Percentiles rank a stretch among this genome's conserved stretches.
These are phyloP conservation scores for Rhinatrema bivittatum DNA, from an alignment of 2,797 vertebrate species.

Conservation along the genomic window DNA sequence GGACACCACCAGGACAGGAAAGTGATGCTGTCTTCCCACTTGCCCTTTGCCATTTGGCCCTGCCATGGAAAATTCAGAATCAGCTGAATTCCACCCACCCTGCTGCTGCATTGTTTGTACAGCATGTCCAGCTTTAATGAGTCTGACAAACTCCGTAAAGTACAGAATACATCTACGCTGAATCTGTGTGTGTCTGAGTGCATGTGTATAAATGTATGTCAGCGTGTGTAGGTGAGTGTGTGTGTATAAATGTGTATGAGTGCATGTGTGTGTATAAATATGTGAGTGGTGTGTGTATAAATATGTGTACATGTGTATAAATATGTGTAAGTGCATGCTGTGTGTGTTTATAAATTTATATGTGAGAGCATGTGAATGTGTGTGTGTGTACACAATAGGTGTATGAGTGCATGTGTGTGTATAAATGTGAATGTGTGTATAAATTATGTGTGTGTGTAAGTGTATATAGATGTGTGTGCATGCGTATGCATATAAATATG, in stretches of 20 bases:
- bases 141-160: no score
- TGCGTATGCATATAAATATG: no score
- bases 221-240: background rate
- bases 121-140: no score
- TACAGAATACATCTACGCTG: no score
- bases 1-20: background rate
- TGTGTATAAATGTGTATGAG: background rate
- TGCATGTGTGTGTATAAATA: no score
- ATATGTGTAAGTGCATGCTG: background rate
- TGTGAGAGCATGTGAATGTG: accelerated
- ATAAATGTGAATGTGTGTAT: background rate
- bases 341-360: background rate
- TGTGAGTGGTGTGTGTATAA: background rate
- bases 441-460: background rate
- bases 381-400: no score
- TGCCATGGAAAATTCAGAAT: constrained; percentile 25
- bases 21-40: constrained; percentile 3
- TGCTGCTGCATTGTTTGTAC: constrained; percentile 47
- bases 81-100: constrained; percentile 55
- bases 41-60: constrained; percentile 26
- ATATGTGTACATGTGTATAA: background rate
- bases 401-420: no score
- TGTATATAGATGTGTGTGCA: background rate
- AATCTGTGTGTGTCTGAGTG: background rate
- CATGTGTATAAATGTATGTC: no score